Base-by-base conservation (phyloP, 2,113 vertebrate genomes). In the Channa maculata region DNA sequence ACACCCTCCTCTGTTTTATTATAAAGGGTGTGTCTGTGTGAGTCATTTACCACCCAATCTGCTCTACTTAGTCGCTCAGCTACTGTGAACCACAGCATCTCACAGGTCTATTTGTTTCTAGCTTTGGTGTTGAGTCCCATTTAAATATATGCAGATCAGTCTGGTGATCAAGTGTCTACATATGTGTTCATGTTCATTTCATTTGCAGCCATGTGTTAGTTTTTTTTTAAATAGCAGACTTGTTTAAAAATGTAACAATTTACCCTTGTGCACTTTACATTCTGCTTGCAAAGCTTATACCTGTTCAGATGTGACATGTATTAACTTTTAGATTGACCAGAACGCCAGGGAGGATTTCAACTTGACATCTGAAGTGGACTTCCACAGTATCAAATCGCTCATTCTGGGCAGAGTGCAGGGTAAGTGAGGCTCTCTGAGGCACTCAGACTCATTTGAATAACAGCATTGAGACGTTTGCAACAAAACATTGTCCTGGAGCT, bases 331-430 rank as follows among this genome's bases (percentile, higher is more conserved):
- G 98, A 84, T 99, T 77, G 96, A 99, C 74, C 92, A 96, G 58
- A 92, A 92, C 12, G 36, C 84, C 63, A 93, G 73, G 84, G 95
- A 96, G 80, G 94, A 95, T 68, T 97, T 97, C 84, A 92, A 94
- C 87, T 81, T 99, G 62, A 93, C 95, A 38, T 96, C 95, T 59
- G 96, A 95, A 36, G 92, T 86, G 54, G 96, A 98, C 77, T 96
- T 98, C 91, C 96, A 95, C 87, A 94, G 95, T 73, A 82, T 98
- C 84, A 97, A 94, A 80, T 95, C 94, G 8, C 91, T 99, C 10
- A 70, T 92, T 39, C 89, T 99, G 70, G 98, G 98, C 37, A 96
- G 94, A 89, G 93, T 97, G 86, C 92, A 85, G 55, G 96, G 97
- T 98, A 92, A 95, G 96, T 94, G 64, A 67, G 38, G 34, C 34